These are phyloP conservation scores for Siderastrea radians DNA, from an alignment of 92 coral and sea anemone species.

Conservation along the genomic window DNA sequence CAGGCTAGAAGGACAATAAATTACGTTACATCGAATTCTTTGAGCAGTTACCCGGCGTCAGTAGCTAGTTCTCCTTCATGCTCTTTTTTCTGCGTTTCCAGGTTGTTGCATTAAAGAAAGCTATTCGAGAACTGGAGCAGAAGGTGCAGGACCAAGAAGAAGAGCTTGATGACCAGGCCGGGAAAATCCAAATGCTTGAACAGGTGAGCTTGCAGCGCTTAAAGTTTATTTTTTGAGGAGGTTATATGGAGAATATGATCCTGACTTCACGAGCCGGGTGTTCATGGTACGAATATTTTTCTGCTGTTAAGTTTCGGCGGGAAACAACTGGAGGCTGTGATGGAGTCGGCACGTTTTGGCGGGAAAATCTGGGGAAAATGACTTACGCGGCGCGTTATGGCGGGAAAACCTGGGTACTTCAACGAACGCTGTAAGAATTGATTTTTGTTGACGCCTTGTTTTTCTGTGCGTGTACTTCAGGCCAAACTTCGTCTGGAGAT, in stretches of 20 bases:
- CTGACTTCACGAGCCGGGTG: neutral
- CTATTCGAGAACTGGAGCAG: constrained; percentile 89
- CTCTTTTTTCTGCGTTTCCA: constrained; percentile 9
- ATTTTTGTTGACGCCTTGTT: neutral
- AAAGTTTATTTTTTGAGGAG: neutral
- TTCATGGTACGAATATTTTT: no score
- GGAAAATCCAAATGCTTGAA: constrained; percentile 91
- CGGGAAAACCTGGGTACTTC: neutral
- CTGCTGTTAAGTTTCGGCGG: neutral
- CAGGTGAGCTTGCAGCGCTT: constrained; percentile 66
- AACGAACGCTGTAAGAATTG: no score
- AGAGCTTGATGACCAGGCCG: constrained; percentile 97
- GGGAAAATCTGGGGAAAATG: neutral
- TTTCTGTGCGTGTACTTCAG: constrained; percentile 14
- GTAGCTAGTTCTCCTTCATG: neutral
- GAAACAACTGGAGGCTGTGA: neutral
- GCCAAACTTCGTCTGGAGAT: constrained; percentile 96
- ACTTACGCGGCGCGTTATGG: neutral
- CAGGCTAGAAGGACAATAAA: no score
- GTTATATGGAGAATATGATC: neutral
- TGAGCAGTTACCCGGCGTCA: neutral
- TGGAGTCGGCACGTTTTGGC: neutral
- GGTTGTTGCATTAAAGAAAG: constrained; percentile 86
- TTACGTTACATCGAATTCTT: no score
- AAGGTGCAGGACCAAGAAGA: constrained; percentile 95